Conservation (phyloP, 1,140 invertebrate genomes). For the Vollenhovia emeryi region DNA sequence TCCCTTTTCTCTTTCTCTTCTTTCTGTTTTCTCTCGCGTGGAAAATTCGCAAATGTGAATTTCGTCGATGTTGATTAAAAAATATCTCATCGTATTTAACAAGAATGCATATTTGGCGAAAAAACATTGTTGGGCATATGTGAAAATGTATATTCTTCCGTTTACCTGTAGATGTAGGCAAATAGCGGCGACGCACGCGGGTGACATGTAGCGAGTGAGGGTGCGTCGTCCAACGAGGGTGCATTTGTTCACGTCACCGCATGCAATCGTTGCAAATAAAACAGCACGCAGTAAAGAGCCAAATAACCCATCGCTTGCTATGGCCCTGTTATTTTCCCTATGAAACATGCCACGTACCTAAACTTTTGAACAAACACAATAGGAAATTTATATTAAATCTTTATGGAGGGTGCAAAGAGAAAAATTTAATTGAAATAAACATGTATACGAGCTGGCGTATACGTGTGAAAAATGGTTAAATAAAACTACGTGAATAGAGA, state of each 20-base stretch:
- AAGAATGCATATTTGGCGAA: too few species aligned
- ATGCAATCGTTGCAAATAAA: constrained; percentile 26
- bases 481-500: not conserved
- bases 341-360: not conserved
- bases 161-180: not conserved
- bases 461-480: not conserved
- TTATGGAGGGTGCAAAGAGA: not conserved
- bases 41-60: not conserved
- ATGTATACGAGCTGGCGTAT: not conserved
- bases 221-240: not conserved
- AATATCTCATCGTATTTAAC: not conserved
- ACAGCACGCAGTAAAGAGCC: not conserved
- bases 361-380: not conserved
- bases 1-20: too few species aligned
- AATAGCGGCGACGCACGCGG: constrained; percentile 15
- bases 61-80: not conserved
- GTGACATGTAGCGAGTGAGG: not conserved
- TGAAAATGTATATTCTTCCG: not conserved
- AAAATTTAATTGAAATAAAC: not conserved
- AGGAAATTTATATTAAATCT: constrained; percentile 6
- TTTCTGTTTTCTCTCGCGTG: not conserved
- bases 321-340: not conserved
- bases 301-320: not conserved
- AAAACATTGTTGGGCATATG: not conserved
- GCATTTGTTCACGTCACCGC: not conserved